phyloP scores from a whole-genome alignment of 2,113 vertebrate species.

The Ameiurus melas region DNA sequence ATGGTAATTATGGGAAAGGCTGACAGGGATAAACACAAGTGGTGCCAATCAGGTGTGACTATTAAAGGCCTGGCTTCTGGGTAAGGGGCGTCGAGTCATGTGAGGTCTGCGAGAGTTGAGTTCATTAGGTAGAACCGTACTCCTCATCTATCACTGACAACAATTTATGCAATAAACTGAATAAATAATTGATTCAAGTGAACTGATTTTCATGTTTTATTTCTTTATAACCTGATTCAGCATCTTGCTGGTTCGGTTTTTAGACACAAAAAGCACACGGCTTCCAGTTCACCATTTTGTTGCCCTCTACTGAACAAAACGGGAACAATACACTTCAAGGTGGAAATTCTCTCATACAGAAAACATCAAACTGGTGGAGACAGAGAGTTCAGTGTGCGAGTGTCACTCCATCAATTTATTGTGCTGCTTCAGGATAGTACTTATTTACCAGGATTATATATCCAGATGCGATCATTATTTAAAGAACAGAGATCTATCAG shows the following conservation, averaged over 20 bases:
- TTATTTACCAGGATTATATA: too few relatives aligned
- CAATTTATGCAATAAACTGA: not conserved
- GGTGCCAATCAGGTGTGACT: not conserved
- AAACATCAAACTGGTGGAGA: too few relatives aligned
- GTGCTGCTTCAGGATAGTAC: too few relatives aligned
- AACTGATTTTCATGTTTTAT: not conserved
- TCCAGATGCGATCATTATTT: too few relatives aligned
- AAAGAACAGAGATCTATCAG: too few relatives aligned
- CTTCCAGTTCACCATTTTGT: not conserved
- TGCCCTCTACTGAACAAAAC: too few relatives aligned
- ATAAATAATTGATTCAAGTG: not conserved
- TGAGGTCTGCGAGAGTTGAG: too few relatives aligned
- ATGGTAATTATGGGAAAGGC: not conserved
- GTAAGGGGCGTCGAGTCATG: too few relatives aligned
- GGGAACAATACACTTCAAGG: too few relatives aligned
- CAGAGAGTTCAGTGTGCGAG: too few relatives aligned
- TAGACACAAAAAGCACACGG: not conserved
- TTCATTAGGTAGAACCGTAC: not conserved
- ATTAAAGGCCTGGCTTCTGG: not conserved
- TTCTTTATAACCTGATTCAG: not conserved
- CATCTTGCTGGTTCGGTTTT: not conserved
- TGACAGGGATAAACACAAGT: not conserved
- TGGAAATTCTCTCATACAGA: too few relatives aligned
- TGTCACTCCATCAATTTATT: too few relatives aligned
- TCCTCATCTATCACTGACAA: not conserved